phyloP scores from a whole-genome alignment of 2,888 invertebrate species.

The Parnassius smintheus region DNA sequence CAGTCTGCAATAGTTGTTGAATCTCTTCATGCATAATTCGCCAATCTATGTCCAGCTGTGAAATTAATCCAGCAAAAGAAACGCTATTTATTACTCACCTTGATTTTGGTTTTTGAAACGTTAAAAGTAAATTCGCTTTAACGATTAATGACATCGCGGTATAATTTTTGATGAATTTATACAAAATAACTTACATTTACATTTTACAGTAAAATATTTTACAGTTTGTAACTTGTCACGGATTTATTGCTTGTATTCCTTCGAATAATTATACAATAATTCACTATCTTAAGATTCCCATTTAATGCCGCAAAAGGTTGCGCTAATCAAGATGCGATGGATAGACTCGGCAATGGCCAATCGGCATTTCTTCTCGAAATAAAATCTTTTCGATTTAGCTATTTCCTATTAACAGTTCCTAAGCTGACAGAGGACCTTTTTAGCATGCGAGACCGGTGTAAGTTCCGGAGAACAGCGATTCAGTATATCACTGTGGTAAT shows the following conservation, averaged over 20 bases:
- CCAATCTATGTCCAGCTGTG: too few relatives aligned
- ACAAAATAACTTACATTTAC: too few relatives aligned
- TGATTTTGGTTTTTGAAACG: too few relatives aligned
- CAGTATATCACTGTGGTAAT: too few relatives aligned
- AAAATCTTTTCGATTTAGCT: slow-evolving; percentile 24
- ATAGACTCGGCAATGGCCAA: slow-evolving; percentile 13
- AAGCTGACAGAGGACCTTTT: slow-evolving; percentile 16
- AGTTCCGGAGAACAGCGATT: slow-evolving; percentile 4
- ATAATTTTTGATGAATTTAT: too few relatives aligned
- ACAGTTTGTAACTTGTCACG: background rate
- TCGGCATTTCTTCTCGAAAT: slow-evolving; percentile 16
- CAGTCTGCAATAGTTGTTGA: too few relatives aligned
- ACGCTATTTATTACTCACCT: too few relatives aligned
- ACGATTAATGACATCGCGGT: too few relatives aligned
- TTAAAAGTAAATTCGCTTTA: too few relatives aligned
- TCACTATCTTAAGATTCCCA: slow-evolving; percentile 1
- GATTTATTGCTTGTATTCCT: background rate
- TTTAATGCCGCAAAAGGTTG: slow-evolving; percentile 14
- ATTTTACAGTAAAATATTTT: background rate
- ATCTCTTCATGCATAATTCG: too few relatives aligned
- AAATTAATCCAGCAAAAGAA: too few relatives aligned
- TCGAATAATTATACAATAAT: slow-evolving; percentile 12
- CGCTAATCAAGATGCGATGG: slow-evolving; percentile 21
- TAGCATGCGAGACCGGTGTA: slow-evolving; percentile 5
- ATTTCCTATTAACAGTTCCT: slow-evolving; percentile 23